Conservation (phyloP, 2,888 invertebrate species). For the Dynastes hyllus region DNA sequence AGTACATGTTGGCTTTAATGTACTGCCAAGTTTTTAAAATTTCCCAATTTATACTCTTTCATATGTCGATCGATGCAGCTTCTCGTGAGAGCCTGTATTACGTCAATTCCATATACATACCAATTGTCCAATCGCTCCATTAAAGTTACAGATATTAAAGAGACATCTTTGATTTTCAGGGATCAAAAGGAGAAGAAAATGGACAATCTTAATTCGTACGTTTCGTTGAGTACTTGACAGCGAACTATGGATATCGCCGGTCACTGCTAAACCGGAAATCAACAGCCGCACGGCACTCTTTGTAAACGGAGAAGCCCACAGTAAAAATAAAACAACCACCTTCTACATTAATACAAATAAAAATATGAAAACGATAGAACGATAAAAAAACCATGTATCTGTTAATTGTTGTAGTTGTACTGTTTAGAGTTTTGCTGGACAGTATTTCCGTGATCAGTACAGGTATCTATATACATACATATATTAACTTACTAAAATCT, state of each 20-base stretch:
- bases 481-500: conserved; percentile 61
- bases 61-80: no score
- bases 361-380: conserved; percentile 42
- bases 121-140: neutral
- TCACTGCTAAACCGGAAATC: conserved; percentile 60
- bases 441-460: conserved; percentile 68
- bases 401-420: conserved; percentile 69
- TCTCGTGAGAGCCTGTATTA: neutral
- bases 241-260: conserved; percentile 73
- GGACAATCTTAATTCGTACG: conserved; percentile 89
- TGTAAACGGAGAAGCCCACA: neutral
- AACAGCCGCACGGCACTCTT: conserved; percentile 1
- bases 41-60: no score
- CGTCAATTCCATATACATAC: neutral
- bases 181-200: conserved; percentile 92
- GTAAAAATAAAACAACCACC: conserved; percentile 3
- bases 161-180: conserved; percentile 71
- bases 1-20: no score
- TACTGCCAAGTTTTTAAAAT: no score
- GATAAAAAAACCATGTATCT: conserved; percentile 60
- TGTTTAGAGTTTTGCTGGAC: conserved; percentile 65
- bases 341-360: conserved; percentile 1
- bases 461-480: conserved; percentile 59
- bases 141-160: neutral
- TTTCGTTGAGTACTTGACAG: conserved; percentile 83